Evolutionary conservation across 2,888 invertebrate species (phyloP).

Genomic region (Tolmerus cingulatus): DNA sequence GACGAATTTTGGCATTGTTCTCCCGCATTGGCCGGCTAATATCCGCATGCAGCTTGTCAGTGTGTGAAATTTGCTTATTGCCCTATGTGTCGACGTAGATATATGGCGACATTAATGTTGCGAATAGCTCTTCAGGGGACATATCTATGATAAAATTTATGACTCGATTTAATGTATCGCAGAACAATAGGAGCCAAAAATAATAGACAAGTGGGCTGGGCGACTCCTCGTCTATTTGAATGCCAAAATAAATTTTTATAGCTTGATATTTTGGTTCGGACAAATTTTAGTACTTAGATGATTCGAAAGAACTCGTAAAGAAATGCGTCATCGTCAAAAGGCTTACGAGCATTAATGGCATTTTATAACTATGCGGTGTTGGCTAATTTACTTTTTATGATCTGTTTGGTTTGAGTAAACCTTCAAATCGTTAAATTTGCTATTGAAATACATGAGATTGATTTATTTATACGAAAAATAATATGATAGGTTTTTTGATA

Average conservation of each 20-base stretch:
- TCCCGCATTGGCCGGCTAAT: neutral
- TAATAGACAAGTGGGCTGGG: neutral
- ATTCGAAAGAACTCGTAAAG: neutral
- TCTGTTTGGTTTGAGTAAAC: too few species aligned
- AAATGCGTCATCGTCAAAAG: neutral
- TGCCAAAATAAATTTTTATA: constrained; percentile 21
- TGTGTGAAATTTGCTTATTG: constrained; percentile 27
- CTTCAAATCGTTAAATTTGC: too few species aligned
- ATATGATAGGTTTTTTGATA: too few species aligned
- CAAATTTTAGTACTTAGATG: neutral
- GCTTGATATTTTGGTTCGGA: neutral
- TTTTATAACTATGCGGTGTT: neutral
- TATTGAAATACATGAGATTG: too few species aligned
- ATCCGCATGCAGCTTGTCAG: neutral
- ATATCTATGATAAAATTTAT: constrained; percentile 39
- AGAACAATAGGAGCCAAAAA: constrained; percentile 33
- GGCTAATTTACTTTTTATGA: neutral
- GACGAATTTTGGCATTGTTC: neutral
- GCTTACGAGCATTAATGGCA: neutral
- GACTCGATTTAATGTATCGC: constrained; percentile 33
- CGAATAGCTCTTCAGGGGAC: constrained; percentile 32
- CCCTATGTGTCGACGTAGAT: constrained; percentile 18
- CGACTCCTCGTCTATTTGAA: neutral
- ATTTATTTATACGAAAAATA: too few species aligned
- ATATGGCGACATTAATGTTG: constrained; percentile 27